Conservation (phyloP, 2,797 vertebrate genomes). For the Spondyliosoma cantharus region DNA sequence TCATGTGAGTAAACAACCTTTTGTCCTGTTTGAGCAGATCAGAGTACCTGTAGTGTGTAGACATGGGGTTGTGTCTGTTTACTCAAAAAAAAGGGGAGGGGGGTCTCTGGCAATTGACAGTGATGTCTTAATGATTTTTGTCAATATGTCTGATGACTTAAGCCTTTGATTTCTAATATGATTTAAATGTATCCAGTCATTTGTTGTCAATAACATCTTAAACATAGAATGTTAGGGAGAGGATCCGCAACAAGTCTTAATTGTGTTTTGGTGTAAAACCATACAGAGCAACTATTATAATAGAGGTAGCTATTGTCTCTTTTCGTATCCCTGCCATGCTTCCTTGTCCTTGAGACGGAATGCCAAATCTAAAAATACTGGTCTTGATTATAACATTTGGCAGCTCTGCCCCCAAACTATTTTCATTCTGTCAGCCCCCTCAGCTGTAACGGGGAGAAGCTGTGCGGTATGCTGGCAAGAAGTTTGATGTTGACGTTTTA, state of each 20-base stretch:
- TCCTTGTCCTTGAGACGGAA: constrained; percentile 47
- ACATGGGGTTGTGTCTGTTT: constrained; percentile 22
- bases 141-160: not conserved
- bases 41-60: constrained; percentile 24
- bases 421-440: constrained; percentile 45
- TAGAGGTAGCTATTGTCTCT: constrained; percentile 18
- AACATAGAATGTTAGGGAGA: not conserved
- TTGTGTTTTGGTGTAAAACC: not conserved
- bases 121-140: not conserved
- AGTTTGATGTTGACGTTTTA: constrained; percentile 18
- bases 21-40: constrained; percentile 31
- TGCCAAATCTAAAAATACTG: constrained; percentile 73
- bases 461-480: constrained; percentile 7
- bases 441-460: constrained; percentile 33
- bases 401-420: constrained; percentile 55
- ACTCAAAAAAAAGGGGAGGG: not conserved
- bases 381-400: constrained; percentile 67
- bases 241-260: not conserved
- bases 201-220: not conserved
- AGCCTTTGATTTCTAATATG: not conserved
- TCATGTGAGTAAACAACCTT: constrained; percentile 63
- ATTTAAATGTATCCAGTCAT: not conserved
- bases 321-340: constrained; percentile 29
- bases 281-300: not conserved
- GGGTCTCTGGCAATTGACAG: not conserved